Conservation (phyloP, 1,140 invertebrate species). For the Chionoecetes opilio region DNA sequence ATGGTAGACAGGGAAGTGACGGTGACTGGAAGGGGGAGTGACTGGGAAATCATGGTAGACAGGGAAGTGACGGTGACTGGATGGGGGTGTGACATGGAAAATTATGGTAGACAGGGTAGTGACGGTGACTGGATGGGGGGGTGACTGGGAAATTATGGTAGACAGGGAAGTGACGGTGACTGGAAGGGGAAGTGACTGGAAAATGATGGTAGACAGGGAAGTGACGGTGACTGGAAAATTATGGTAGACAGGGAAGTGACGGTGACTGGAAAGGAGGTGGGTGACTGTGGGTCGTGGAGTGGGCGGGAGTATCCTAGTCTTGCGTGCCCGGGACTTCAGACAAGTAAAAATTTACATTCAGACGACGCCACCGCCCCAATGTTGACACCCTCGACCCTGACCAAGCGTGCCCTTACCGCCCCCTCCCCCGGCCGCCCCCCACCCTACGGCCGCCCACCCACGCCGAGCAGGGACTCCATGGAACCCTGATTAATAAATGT, state of each 20-base stretch:
- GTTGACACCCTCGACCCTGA: slow-evolving; percentile 20
- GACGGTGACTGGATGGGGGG: neutral
- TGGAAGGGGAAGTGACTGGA: no score
- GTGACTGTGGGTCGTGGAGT: neutral
- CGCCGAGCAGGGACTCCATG: neutral
- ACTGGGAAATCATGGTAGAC: neutral
- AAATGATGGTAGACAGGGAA: no score
- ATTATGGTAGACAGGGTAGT: neutral
- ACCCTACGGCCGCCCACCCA: neutral
- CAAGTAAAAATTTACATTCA: slow-evolving; percentile 7
- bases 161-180: neutral
- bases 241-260: neutral
- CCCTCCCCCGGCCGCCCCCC: neutral
- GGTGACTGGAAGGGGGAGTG: neutral
- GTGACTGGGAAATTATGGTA: no score
- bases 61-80: neutral
- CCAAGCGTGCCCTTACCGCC: neutral
- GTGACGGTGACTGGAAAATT: no score
- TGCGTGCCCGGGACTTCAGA: neutral
- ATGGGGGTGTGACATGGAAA: neutral
- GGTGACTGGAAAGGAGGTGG: no score
- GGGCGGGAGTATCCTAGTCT: neutral
- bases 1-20: neutral
- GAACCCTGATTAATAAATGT: neutral
- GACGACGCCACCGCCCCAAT: slow-evolving; percentile 30